These are phyloP conservation scores for Calameuta filiformis DNA, from an alignment of 2,888 invertebrate species.

Conservation along the genomic window DNA sequence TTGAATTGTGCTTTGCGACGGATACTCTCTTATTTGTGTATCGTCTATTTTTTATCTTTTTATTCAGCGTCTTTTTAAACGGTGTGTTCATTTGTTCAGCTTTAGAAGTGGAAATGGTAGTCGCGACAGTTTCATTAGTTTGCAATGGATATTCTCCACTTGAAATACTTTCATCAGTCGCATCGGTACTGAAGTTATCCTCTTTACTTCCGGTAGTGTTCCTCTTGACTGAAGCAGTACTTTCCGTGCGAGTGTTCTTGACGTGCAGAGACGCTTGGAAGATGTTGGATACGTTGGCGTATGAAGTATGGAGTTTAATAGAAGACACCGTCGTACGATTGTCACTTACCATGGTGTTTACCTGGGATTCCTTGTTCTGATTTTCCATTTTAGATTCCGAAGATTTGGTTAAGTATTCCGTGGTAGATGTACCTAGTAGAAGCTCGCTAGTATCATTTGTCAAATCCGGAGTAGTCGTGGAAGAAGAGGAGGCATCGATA, in stretches of 20 bases:
- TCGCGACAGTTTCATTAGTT: not conserved
- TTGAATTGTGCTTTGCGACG: not conserved
- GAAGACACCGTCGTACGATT: not conserved
- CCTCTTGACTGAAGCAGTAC: not conserved
- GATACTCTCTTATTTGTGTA: not conserved
- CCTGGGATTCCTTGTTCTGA: not conserved
- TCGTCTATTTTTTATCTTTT: not conserved
- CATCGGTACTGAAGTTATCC: not conserved
- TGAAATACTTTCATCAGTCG: not conserved
- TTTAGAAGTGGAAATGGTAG: not conserved
- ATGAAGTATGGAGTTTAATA: slow-evolving; percentile 2
- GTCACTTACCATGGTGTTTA: not conserved
- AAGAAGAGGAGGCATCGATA: not conserved
- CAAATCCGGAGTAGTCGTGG: not conserved
- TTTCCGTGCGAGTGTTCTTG: not conserved
- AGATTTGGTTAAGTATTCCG: not conserved
- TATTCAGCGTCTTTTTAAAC: not conserved
- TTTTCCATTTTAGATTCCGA: not conserved
- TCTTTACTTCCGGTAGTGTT: not conserved
- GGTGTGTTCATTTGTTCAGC: not conserved
- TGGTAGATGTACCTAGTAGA: not conserved
- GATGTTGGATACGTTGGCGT: slow-evolving; percentile 18
- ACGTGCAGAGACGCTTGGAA: slow-evolving; percentile 16
- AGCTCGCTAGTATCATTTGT: not conserved
- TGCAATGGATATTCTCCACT: not conserved